Conservation (phyloP, 1,140 invertebrate genomes). For the Drosophila ambigua region DNA sequence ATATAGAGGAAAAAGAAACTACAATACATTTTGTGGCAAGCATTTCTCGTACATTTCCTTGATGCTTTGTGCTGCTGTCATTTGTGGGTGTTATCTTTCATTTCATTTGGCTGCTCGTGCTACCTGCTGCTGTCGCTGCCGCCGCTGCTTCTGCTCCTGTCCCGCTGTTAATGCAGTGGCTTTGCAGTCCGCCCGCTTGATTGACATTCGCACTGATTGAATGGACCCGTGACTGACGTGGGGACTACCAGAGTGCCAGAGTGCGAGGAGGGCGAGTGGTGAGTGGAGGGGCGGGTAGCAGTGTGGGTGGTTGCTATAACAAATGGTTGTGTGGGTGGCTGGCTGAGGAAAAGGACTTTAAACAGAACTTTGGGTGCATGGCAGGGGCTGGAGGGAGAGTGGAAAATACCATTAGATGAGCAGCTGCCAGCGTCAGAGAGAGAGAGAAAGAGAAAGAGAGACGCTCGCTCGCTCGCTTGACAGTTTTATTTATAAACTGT, state of each 20-base stretch:
- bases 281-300: neutral
- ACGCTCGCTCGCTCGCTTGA: slow-evolving; percentile 66
- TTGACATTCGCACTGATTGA: slow-evolving; percentile 61
- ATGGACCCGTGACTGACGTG: slow-evolving; percentile 44
- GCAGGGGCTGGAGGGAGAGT: slow-evolving; percentile 11
- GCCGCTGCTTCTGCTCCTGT: slow-evolving; percentile 39
- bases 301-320: slow-evolving; percentile 32
- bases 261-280: slow-evolving; percentile 11
- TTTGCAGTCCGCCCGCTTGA: slow-evolving; percentile 38
- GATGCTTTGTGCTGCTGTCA: slow-evolving; percentile 27
- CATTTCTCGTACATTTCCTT: too few relatives aligned
- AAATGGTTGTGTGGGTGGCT: slow-evolving; percentile 38
- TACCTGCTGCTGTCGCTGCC: too few relatives aligned
- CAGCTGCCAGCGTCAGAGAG: slow-evolving; percentile 62
- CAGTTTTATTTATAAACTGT: slow-evolving; percentile 79
- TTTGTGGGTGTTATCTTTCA: neutral
- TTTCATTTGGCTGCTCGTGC: too few relatives aligned
- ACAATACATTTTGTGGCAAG: too few relatives aligned
- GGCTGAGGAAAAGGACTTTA: slow-evolving; percentile 25
- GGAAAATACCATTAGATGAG: slow-evolving; percentile 63
- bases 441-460: neutral
- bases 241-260: slow-evolving; percentile 28
- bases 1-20: too few relatives aligned
- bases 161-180: slow-evolving; percentile 34
- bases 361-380: slow-evolving; percentile 4